phyloP scores from a whole-genome alignment of 2,797 vertebrate species.

The Squalus acanthias region DNA sequence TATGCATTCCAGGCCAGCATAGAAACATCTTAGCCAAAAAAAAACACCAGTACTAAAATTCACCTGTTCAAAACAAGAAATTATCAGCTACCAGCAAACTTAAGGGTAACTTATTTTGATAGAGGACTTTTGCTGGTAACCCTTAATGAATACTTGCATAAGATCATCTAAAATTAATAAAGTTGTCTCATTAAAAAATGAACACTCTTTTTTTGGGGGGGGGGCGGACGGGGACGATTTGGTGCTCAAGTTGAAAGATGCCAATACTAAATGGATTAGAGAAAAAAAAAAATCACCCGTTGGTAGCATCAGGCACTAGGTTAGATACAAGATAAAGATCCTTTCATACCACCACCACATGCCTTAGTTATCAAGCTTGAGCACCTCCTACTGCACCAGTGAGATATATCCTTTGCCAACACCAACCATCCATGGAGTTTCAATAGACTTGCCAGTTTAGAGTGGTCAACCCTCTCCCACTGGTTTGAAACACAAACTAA shows the following conservation, averaged over 20 bases:
- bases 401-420: not conserved
- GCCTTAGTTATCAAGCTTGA: not conserved
- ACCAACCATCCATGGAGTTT: not conserved
- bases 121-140: not conserved
- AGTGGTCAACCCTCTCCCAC: not conserved
- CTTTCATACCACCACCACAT: not conserved
- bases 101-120: not conserved
- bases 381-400: not conserved
- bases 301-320: not conserved
- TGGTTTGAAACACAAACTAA: not conserved
- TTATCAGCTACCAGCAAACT: not conserved
- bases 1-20: not conserved
- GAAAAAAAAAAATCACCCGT: not conserved
- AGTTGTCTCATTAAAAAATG: not conserved
- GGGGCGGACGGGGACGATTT: not conserved
- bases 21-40: not conserved
- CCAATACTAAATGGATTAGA: not conserved
- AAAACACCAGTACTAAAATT: not conserved
- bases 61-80: not conserved
- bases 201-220: not conserved
- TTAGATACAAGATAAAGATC: not conserved
- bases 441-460: not conserved
- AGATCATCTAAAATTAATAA: not conserved
- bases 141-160: not conserved
- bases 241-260: not conserved